phyloP scores from a whole-genome alignment of 2,113 vertebrate genomes.

The Periophthalmodon schlosseri region DNA sequence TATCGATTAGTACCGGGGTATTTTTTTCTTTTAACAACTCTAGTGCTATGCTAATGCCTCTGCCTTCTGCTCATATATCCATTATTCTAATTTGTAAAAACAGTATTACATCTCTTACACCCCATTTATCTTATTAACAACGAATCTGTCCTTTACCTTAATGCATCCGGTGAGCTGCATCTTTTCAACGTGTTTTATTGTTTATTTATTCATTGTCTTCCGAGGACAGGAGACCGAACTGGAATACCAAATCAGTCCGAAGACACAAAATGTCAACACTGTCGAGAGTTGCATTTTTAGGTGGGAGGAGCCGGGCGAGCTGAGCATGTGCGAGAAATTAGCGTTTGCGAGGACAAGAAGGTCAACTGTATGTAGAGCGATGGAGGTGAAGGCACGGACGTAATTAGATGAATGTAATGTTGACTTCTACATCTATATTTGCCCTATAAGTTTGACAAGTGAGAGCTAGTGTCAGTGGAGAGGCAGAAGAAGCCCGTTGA shows the following conservation, averaged over 20 bases:
- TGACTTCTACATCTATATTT: background rate
- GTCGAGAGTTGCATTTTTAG: background rate
- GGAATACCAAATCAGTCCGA: background rate
- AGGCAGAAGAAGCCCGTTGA: background rate
- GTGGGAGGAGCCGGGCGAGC: background rate
- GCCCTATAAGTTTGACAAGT: background rate
- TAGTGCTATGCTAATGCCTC: too few relatives aligned
- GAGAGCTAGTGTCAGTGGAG: background rate
- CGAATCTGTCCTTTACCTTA: constrained; percentile 5
- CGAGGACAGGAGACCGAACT: background rate
- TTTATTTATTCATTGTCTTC: background rate
- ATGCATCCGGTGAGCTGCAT: background rate
- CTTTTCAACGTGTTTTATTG: constrained; percentile 4
- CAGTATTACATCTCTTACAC: background rate
- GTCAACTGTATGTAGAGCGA: constrained; percentile 25
- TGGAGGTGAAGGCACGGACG: background rate
- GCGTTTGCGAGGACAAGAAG: constrained; percentile 13
- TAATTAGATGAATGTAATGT: background rate
- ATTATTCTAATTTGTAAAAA: background rate
- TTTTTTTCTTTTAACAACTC: too few relatives aligned
- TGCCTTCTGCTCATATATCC: too few relatives aligned
- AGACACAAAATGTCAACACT: background rate
- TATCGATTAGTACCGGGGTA: too few relatives aligned
- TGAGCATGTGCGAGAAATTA: background rate
- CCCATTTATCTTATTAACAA: background rate